Percentiles rank a stretch among this genome's conserved stretches.
phyloP scores from a whole-genome alignment of 53 echinoderm and acorn worm genomes.

The Apostichopus leukothele region DNA sequence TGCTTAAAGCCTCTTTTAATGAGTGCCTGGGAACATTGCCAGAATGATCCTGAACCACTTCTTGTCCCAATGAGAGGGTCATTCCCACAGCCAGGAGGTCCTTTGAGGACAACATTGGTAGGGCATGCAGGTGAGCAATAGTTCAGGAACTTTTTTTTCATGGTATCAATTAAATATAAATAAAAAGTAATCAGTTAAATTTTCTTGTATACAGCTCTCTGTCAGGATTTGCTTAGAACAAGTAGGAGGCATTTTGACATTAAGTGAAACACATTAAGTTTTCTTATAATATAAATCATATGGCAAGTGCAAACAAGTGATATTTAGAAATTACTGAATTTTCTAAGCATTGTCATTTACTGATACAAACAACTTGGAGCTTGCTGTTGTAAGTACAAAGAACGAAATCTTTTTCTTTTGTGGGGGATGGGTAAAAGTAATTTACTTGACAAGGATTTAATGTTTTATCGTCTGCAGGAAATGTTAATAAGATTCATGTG shows the following conservation, averaged over 20 bases:
- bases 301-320: too few species aligned
- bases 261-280: too few species aligned
- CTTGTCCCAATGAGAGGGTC: constrained; percentile 77
- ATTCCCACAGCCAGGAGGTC: constrained; percentile 91
- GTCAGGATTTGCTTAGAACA: too few species aligned
- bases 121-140: constrained; percentile 71
- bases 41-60: constrained; percentile 40
- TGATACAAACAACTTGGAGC: too few species aligned
- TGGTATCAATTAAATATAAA: neutral
- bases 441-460: neutral
- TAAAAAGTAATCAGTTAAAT: neutral
- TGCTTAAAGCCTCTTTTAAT: constrained; percentile 60
- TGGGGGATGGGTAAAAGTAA: neutral
- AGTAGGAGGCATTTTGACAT: too few species aligned
- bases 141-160: neutral
- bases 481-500: constrained; percentile 57
- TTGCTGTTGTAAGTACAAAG: too few species aligned
- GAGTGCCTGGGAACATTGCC: constrained; percentile 67
- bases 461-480: constrained; percentile 35
- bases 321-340: too few species aligned
- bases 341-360: too few species aligned
- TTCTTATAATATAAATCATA: too few species aligned
- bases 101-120: constrained; percentile 83
- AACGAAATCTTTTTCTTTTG: neutral
- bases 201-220: too few species aligned